These are phyloP conservation scores for Pica pica DNA, from an alignment of 2,113 vertebrate genomes.

Conservation along the genomic window DNA sequence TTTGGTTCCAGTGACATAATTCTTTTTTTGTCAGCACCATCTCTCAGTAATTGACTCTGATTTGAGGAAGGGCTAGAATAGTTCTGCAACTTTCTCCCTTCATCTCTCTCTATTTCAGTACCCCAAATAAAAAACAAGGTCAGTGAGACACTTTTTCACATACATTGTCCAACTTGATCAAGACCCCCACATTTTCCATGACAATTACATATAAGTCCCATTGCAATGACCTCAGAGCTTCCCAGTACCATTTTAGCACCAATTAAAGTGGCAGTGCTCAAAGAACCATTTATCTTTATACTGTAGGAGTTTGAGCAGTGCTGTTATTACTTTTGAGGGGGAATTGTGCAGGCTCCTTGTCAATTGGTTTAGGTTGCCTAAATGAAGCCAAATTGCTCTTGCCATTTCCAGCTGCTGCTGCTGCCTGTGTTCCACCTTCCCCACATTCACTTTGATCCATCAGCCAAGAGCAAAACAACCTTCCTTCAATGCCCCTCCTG, in stretches of 20 bases:
- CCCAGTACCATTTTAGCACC: not conserved
- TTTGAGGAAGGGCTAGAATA: not conserved
- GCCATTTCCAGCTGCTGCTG: not conserved
- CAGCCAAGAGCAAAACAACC: not conserved
- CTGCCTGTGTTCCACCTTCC: not conserved
- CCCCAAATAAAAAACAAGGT: not conserved
- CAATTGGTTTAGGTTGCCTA: not conserved
- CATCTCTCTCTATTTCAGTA: not conserved
- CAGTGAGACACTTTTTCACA: not conserved
- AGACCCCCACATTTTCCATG: not conserved
- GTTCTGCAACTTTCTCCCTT: not conserved
- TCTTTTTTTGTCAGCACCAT: not conserved
- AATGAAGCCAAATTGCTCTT: not conserved
- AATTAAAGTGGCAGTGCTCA: not conserved
- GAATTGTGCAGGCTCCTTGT: slow-evolving; percentile 1
- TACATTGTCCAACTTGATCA: not conserved
- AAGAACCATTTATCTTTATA: not conserved
- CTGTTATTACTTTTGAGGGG: not conserved
- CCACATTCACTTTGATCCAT: not conserved
- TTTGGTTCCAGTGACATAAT: not conserved
- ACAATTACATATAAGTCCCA: not conserved
- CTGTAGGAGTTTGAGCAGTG: not conserved
- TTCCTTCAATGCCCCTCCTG: not conserved
- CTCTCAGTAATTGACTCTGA: not conserved
- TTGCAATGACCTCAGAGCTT: not conserved